These are phyloP conservation scores for Parasteatoda tepidariorum DNA, from an alignment of 1,140 invertebrate species.

Conservation along the genomic window DNA sequence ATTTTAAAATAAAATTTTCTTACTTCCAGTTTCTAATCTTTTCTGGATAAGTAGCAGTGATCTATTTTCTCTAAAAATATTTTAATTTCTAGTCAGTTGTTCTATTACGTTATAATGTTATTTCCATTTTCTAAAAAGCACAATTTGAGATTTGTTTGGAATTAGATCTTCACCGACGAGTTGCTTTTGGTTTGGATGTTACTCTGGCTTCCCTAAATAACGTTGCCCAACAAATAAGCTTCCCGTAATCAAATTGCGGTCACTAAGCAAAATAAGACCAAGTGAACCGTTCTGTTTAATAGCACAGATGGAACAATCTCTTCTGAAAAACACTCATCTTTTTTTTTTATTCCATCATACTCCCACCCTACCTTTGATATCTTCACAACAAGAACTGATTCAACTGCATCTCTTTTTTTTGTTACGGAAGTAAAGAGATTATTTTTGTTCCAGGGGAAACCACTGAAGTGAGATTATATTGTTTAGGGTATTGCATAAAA, in stretches of 20 bases:
- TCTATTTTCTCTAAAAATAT: no score
- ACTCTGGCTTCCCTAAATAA: no score
- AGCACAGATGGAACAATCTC: constrained; percentile 36
- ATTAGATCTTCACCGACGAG: no score
- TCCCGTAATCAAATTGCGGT: not conserved
- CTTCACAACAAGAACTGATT: not conserved
- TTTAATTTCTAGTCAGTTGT: no score
- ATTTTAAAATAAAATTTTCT: no score
- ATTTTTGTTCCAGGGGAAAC: not conserved
- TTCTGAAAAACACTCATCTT: constrained; percentile 23
- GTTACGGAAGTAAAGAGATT: not conserved
- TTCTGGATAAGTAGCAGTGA: no score
- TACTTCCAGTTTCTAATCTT: no score
- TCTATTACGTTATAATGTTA: no score
- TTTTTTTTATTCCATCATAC: not conserved
- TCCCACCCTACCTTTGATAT: not conserved
- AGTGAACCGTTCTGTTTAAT: constrained; percentile 2
- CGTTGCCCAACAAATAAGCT: no score
- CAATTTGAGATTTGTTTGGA: no score
- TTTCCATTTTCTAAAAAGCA: no score
- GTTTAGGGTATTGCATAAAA: constrained; percentile 9
- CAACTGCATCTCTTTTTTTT: not conserved
- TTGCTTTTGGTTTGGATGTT: no score
- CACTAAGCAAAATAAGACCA: not conserved
- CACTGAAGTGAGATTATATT: constrained; percentile 23